A percentile compares a stretch with the other conserved stretches of the same genome.
phyloP scores from a whole-genome alignment of 1,140 invertebrate genomes.

The Drosophila mauritiana region DNA sequence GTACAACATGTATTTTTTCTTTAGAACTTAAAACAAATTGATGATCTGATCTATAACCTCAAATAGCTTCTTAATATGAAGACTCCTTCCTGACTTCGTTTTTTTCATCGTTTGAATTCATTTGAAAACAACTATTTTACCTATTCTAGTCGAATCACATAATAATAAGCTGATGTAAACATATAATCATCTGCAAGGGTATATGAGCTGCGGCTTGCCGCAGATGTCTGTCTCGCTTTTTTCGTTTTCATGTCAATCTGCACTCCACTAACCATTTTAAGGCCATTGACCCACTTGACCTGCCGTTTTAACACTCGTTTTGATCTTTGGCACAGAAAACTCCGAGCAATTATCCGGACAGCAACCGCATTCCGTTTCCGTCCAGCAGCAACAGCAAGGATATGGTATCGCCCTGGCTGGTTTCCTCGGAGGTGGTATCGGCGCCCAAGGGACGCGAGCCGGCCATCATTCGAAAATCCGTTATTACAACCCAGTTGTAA shows the following conservation, averaged over 20 bases:
- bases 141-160: no score
- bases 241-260: conserved; percentile 59
- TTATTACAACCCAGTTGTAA: conserved; percentile 93
- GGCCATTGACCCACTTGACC: conserved; percentile 10
- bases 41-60: neutral
- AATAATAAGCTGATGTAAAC: neutral
- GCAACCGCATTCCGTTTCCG: conserved; percentile 81
- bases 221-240: conserved; percentile 30
- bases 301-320: conserved; percentile 16
- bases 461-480: conserved; percentile 91
- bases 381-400: conserved; percentile 79
- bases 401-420: conserved; percentile 91
- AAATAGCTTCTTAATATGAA: neutral
- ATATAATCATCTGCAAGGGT: conserved; percentile 8
- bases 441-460: conserved; percentile 88
- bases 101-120: neutral
- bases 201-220: conserved; percentile 18
- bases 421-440: conserved; percentile 89
- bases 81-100: neutral
- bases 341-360: conserved; percentile 83
- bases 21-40: neutral
- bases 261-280: conserved; percentile 30
- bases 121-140: neutral
- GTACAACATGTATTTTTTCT: conserved; percentile 64
- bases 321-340: conserved; percentile 84